A percentile compares a stretch with the other conserved stretches of the same genome.
Evolutionary conservation across 1,140 invertebrate genomes (phyloP).

Genomic region (Drosophila melanogaster): DNA sequence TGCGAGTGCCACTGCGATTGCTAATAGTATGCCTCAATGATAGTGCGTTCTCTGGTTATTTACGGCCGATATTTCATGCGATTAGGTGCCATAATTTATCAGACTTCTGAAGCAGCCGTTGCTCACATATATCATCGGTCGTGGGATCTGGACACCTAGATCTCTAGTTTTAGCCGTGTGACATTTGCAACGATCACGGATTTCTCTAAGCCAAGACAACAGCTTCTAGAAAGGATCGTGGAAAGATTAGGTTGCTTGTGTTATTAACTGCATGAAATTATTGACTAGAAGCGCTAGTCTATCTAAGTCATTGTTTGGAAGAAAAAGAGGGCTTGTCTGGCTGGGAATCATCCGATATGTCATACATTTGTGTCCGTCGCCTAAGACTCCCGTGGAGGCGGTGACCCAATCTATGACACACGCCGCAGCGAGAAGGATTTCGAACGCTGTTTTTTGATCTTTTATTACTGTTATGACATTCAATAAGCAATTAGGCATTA

Average conservation of each 20-base stretch:
- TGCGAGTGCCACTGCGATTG: constrained; percentile 65
- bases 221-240: not conserved
- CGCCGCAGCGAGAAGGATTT: constrained; percentile 76
- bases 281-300: not conserved
- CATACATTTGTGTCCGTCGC: constrained; percentile 21
- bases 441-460: constrained; percentile 39
- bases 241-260: not conserved
- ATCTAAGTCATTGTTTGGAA: not conserved
- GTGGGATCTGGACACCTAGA: not conserved
- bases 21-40: constrained; percentile 75
- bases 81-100: constrained; percentile 77
- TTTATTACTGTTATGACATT: constrained; percentile 80
- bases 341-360: constrained; percentile 1
- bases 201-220: not conserved
- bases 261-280: not conserved
- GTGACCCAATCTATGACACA: constrained; percentile 63
- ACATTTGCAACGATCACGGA: constrained; percentile 1
- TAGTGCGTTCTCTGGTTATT: constrained; percentile 74
- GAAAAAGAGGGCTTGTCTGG: constrained; percentile 12
- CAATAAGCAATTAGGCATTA: constrained; percentile 79
- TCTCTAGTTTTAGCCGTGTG: not conserved
- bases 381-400: constrained; percentile 17
- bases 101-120: constrained; percentile 22
- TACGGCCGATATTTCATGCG: constrained; percentile 71
- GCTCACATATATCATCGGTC: constrained; percentile 9